phyloP scores from a whole-genome alignment of 2,797 vertebrate species.

The Enteromius thamalakanensis region DNA sequence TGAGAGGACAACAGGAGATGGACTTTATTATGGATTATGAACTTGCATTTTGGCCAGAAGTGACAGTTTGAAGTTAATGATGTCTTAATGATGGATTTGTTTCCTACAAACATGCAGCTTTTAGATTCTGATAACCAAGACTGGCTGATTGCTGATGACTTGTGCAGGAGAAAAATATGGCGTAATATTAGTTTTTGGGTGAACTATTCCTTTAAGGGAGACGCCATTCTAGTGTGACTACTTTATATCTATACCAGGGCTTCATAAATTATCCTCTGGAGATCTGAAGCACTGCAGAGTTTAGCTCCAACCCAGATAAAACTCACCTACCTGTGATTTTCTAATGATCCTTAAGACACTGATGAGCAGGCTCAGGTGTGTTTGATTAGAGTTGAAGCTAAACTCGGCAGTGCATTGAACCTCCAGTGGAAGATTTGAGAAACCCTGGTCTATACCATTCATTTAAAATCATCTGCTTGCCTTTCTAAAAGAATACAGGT shows the following conservation, averaged over 20 bases:
- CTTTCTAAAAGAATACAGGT: slow-evolving; percentile 3
- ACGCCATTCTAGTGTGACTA: background rate
- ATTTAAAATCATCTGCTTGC: slow-evolving; percentile 5
- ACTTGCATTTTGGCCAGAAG: background rate
- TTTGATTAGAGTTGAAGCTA: no score
- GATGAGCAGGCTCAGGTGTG: no score
- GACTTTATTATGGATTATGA: background rate
- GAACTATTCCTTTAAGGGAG: background rate
- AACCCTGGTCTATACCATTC: background rate
- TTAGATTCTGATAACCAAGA: background rate
- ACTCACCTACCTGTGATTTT: no score
- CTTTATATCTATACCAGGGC: background rate
- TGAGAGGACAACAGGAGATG: background rate
- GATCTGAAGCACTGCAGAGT: no score
- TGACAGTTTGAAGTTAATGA: background rate
- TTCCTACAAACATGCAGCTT: background rate
- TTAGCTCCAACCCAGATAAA: no score
- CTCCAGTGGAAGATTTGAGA: no score
- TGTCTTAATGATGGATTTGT: background rate
- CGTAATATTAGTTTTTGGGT: no score
- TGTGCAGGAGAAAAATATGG: no score
- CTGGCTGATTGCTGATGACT: background rate
- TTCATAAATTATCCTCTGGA: no score
- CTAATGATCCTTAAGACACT: no score
- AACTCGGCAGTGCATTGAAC: no score